These are phyloP conservation scores for Dendronephthya gigantea DNA, from an alignment of 64 coral and sea anemone genomes.

Conservation along the genomic window DNA sequence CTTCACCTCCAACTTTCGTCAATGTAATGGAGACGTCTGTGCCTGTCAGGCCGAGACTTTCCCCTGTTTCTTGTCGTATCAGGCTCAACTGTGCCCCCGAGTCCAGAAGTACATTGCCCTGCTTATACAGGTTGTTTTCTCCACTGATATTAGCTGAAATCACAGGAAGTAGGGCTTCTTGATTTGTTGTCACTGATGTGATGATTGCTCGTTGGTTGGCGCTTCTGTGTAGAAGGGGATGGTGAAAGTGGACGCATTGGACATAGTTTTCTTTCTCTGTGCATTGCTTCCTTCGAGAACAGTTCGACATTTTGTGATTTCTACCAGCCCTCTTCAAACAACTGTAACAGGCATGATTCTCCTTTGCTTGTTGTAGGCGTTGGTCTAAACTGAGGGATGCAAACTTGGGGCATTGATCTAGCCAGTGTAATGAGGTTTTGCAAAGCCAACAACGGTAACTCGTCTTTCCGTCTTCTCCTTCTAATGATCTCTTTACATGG, in stretches of 20 bases:
- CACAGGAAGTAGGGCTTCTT: background rate
- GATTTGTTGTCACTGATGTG: background rate
- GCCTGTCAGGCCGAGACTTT: background rate
- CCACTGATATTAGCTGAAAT: background rate
- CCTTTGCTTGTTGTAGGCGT: background rate
- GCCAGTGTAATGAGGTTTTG: no score
- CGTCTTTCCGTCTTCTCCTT: background rate
- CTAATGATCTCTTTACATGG: no score
- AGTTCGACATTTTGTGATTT: background rate
- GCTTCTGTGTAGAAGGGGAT: background rate
- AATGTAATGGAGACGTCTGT: background rate
- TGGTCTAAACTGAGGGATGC: no score
- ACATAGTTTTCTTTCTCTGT: background rate
- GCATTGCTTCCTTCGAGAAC: background rate
- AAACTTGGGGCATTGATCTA: no score
- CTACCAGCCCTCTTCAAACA: background rate
- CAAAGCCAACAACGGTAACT: background rate
- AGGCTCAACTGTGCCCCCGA: background rate
- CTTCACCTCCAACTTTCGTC: constrained; percentile 3
- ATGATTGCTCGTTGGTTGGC: background rate
- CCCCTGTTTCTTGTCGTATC: background rate
- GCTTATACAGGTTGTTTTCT: background rate
- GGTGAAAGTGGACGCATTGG: background rate
- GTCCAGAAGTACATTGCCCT: background rate
- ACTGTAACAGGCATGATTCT: background rate